Percentiles rank a stretch among this genome's conserved stretches.
phyloP scores from a whole-genome alignment of 1,140 invertebrate species.

The Drosophila kikkawai region DNA sequence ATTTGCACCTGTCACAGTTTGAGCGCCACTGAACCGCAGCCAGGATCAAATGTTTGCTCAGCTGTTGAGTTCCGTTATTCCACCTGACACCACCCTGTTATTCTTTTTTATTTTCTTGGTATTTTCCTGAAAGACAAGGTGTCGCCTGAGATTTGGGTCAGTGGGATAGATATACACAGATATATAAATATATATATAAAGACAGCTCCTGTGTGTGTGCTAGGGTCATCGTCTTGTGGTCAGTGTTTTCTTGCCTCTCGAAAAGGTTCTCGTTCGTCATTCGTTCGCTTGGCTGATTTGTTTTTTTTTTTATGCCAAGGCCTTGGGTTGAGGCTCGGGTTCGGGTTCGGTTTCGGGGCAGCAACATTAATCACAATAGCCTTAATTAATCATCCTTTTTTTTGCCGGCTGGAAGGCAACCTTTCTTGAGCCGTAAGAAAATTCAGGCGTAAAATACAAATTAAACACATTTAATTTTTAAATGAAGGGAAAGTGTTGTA shows the following conservation, averaged over 20 bases:
- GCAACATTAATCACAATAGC: slow-evolving; percentile 60
- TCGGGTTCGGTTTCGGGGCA: slow-evolving; percentile 2
- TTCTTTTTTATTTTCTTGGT: not conserved
- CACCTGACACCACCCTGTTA: slow-evolving; percentile 13
- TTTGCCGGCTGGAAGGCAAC: slow-evolving; percentile 8
- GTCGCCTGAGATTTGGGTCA: slow-evolving; percentile 59
- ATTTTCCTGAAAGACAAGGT: slow-evolving; percentile 26
- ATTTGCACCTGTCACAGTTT: slow-evolving; percentile 73
- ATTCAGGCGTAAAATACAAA: slow-evolving; percentile 51
- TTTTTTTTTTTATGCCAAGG: not conserved
- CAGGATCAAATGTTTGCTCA: slow-evolving; percentile 63
- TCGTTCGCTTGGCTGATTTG: slow-evolving; percentile 43
- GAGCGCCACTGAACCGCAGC: slow-evolving; percentile 49
- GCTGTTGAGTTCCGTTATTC: slow-evolving; percentile 35
- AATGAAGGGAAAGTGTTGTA: not conserved
- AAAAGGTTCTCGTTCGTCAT: slow-evolving; percentile 32
- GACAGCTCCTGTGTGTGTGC: not conserved
- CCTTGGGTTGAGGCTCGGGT: slow-evolving; percentile 13
- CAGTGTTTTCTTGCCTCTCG: slow-evolving; percentile 45
- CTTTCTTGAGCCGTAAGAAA: slow-evolving; percentile 10
- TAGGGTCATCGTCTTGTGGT: slow-evolving; percentile 28
- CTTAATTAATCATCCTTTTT: slow-evolving; percentile 63
- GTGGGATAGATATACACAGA: slow-evolving; percentile 21
- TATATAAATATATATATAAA: slow-evolving; percentile 1
- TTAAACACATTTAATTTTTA: slow-evolving; percentile 39